Evolutionary conservation across 1,140 invertebrate genomes (phyloP), one percentile per base, ranked within the genome.

Genomic region (Drosophila auraria): DNA sequence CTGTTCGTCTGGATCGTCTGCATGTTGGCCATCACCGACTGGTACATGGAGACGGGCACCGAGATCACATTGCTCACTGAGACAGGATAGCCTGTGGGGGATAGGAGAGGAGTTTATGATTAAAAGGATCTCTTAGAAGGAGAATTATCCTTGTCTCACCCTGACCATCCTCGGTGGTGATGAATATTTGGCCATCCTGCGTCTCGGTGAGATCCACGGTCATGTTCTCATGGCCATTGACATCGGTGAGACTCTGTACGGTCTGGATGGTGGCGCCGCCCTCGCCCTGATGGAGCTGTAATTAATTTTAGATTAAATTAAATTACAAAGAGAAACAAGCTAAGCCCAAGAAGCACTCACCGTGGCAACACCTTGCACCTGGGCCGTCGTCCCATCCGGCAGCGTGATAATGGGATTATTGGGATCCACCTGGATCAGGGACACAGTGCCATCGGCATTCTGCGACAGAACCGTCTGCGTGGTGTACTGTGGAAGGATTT

Each of bases 11-110:
- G 96, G 58, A 97, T 94, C 86, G 96, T 95, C 93, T 97, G 97
- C 90, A 98, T 97, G 93, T 97, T 98, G 27, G 97, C 97, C 83
- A 98, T 97, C 94, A 99, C 98, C 45, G 97, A 97, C 93, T 99
- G 98, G 94, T 99, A 99, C 97, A 99, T 98, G 27, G 97, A 97
- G 57, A 99, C 97, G 53, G 98, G 98, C 70, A 99, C 97, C 44
- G 98, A 98, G 83, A 99, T 98, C 93, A 99, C 98, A 49, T 98
- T 98, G 87, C 97, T 98, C 71, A 98, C 97, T 66, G 97, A 97
- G 57, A 97, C 96, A 20, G 96, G 97, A 95, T 96, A 97, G 59
- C 96, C 96, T 96, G 7, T 1, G 27, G 27, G 6, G 94, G 61
- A 94, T 44, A 7, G 8, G 1, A 9, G 0, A 25, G 5, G 14